Conservation (phyloP, 2,888 invertebrate genomes). For the Selenia dentaria region DNA sequence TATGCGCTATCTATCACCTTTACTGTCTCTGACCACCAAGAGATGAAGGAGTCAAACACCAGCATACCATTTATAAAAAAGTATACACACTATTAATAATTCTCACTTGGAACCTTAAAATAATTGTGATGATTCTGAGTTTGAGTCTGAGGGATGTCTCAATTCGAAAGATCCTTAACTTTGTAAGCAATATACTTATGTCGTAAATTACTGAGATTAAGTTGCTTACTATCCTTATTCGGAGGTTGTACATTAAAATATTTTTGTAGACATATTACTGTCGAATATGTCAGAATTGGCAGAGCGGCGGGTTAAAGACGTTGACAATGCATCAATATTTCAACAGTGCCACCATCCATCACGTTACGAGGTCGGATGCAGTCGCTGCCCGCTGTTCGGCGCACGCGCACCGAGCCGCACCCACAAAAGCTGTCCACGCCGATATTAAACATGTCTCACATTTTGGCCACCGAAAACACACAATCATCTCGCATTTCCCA, state of each 20-base stretch:
- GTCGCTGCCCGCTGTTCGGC: conserved; percentile 19
- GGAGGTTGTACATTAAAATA: not conserved
- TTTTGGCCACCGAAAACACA: conserved; percentile 38
- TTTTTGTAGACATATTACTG: conserved; percentile 30
- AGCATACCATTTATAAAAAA: too few species aligned
- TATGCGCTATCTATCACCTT: too few species aligned
- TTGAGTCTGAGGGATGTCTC: too few species aligned
- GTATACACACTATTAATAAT: too few species aligned
- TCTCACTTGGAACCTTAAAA: too few species aligned
- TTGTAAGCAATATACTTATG: too few species aligned
- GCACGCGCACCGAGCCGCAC: conserved; percentile 9
- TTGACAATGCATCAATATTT: conserved; percentile 46
- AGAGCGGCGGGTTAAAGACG: conserved; percentile 27
- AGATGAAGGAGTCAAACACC: too few species aligned
- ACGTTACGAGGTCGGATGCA: conserved; percentile 39
- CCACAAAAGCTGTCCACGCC: conserved; percentile 21
- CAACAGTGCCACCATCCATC: conserved; percentile 47
- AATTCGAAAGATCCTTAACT: too few species aligned
- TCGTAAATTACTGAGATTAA: too few species aligned
- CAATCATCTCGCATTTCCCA: conserved; percentile 38
- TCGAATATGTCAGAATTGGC: conserved; percentile 37
- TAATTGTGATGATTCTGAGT: too few species aligned
- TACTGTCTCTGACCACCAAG: too few species aligned
- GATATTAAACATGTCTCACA: conserved; percentile 21
- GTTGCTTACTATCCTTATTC: too few species aligned